Percentiles rank a stretch among this genome's conserved stretches.
These are phyloP conservation scores for Plemyria rubiginata DNA, from an alignment of 2,888 invertebrate species.

Conservation along the genomic window DNA sequence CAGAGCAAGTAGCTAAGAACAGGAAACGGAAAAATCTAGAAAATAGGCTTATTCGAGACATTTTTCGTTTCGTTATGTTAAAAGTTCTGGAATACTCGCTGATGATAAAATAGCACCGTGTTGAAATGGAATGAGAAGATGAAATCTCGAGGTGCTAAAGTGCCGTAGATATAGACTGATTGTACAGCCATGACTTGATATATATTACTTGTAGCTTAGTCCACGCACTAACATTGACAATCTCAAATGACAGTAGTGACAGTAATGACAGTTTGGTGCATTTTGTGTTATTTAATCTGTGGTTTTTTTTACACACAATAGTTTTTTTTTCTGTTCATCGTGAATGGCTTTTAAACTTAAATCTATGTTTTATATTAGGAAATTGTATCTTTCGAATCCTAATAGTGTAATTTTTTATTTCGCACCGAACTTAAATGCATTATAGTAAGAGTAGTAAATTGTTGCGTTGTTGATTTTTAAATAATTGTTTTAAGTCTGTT, in stretches of 20 bases:
- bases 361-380: background rate
- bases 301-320: background rate
- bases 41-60: background rate
- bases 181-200: constrained; percentile 78
- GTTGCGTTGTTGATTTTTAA: constrained; percentile 79
- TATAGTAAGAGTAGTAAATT: constrained; percentile 56
- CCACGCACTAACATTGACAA: constrained; percentile 52
- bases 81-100: background rate
- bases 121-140: constrained; percentile 37
- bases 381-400: background rate
- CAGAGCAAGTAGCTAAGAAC: background rate
- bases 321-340: background rate
- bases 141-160: constrained; percentile 70
- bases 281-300: constrained; percentile 9
- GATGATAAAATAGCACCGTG: constrained; percentile 32
- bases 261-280: constrained; percentile 31
- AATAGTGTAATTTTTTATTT: background rate
- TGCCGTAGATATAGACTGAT: constrained; percentile 78
- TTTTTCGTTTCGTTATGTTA: background rate
- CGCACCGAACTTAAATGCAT: constrained; percentile 52
- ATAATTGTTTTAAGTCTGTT: constrained; percentile 73
- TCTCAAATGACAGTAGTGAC: constrained; percentile 50
- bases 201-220: constrained; percentile 56
- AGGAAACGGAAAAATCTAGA: background rate
- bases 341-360: too few species aligned